These are phyloP conservation scores for Lepas anatifera DNA, from an alignment of 2,888 invertebrate species.

Conservation along the genomic window DNA sequence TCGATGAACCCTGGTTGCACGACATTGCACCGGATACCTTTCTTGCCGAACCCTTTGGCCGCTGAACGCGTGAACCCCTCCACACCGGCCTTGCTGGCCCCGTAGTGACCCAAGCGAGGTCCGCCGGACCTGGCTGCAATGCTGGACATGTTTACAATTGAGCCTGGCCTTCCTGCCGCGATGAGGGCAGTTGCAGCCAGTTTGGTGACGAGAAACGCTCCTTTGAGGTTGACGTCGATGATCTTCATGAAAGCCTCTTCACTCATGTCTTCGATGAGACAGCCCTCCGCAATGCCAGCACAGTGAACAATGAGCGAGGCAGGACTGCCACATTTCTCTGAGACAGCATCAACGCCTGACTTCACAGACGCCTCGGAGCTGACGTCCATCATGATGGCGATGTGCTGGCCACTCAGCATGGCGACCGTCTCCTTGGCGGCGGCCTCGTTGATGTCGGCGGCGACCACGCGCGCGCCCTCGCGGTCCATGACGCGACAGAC, in stretches of 20 bases:
- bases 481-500: conserved; percentile 30
- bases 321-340: conserved; percentile 30
- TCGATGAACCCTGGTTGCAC: conserved; percentile 41
- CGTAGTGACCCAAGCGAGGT: conserved; percentile 38
- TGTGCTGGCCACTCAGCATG: neutral
- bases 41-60: conserved; percentile 39
- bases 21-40: conserved; percentile 38
- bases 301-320: conserved; percentile 41
- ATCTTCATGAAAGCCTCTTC: conserved; percentile 31
- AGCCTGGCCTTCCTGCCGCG: conserved; percentile 35
- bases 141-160: conserved; percentile 39
- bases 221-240: conserved; percentile 28
- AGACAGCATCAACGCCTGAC: conserved; percentile 20
- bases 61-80: conserved; percentile 37
- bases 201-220: conserved; percentile 39
- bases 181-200: conserved; percentile 39
- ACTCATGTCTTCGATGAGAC: neutral
- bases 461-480: neutral
- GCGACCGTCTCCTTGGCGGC: conserved; percentile 4
- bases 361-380: conserved; percentile 38
- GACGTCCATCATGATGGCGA: conserved; percentile 35
- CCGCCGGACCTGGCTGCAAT: conserved; percentile 40
- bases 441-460: conserved; percentile 3
- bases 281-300: conserved; percentile 32
- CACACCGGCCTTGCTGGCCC: conserved; percentile 40